Evolutionary conservation across 2,888 invertebrate species (phyloP).

Genomic region (Tachystola acroxantha): DNA sequence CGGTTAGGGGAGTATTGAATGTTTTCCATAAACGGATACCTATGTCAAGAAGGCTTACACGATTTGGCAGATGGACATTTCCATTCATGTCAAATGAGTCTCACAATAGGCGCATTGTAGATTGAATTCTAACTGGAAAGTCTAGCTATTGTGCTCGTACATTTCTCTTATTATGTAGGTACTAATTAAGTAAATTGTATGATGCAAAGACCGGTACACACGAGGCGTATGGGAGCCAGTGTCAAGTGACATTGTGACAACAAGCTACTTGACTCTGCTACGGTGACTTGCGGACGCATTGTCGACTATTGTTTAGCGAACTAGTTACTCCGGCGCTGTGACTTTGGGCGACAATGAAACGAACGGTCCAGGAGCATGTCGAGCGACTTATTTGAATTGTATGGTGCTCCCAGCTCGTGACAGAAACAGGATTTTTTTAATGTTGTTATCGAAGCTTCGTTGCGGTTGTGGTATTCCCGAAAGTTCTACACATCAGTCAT

Average conservation of each 20-base stretch:
- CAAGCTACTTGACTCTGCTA: slow-evolving; percentile 34
- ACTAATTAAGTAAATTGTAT: slow-evolving; percentile 15
- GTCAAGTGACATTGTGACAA: slow-evolving; percentile 46
- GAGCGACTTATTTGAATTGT: slow-evolving; percentile 28
- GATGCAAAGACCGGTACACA: slow-evolving; percentile 23
- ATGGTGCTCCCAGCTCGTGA: too few species aligned
- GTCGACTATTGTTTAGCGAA: slow-evolving; percentile 41
- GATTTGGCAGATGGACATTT: slow-evolving; percentile 19
- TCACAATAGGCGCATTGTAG: neutral
- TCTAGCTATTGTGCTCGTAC: slow-evolving; percentile 3
- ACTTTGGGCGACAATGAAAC: slow-evolving; percentile 19
- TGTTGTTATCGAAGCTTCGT: too few species aligned
- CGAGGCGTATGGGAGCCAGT: slow-evolving; percentile 18
- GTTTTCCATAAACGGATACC: slow-evolving; percentile 21
- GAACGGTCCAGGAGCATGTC: slow-evolving; percentile 8
- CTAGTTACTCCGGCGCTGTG: slow-evolving; percentile 35
- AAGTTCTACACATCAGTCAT: too few species aligned
- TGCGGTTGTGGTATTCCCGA: too few species aligned
- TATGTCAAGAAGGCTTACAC: slow-evolving; percentile 14
- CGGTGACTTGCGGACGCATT: slow-evolving; percentile 14
- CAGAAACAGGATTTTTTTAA: too few species aligned
- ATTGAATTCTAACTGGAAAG: slow-evolving; percentile 3
- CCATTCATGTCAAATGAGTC: slow-evolving; percentile 6
- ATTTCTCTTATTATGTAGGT: slow-evolving; percentile 1
- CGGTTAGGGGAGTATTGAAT: slow-evolving; percentile 29